Base-by-base conservation (phyloP, 2,797 vertebrate genomes). In the Sphenopsis melanotis region DNA sequence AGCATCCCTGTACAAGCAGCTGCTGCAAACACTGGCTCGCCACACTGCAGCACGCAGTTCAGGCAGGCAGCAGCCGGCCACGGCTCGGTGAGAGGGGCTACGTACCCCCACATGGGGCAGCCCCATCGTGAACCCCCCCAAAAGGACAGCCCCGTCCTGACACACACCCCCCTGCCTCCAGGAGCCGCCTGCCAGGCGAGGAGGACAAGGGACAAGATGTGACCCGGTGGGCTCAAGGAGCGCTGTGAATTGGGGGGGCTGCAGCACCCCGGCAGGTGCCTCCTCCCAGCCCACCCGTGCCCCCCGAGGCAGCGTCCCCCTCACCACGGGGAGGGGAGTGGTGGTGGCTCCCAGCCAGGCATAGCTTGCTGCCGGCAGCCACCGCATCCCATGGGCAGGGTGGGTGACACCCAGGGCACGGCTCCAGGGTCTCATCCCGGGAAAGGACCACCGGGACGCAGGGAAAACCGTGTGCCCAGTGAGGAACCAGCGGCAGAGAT, bases 11-110 rank as follows among this genome's bases (percentile, higher is more conserved):
- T 12, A 11, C 64, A 26, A 59, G n/a, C n/a, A 2, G 8, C 83
- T 90, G 93, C 91, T 87, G 93, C 93, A 94, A 89, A 74, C 74
- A 7, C 83, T 49, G 46, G 84, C 87, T 80, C 56, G 2, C 68
- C 89, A 78, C 65, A 52, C 93, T 46, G 92, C 92, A 93, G 92
- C 92, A 83, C 20, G 83, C 65, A 24, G 65, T n/a, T 68, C 80
- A 64, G 57, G 42, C 87, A 66, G 89, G 80, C 85, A 60, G 86
- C 87, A 52, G 70, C 85, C 13, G 26, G 65, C 46, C 36, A 4
- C 32, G 2, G 66, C 84, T 91, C 65, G 6, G n/a, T 1, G 5
- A 63, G 23, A 83, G 56, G 29, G 71, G 56, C 46, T 32, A 19
- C 15, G 14, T 3, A 34, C 42, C 57, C 57, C 21, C 18, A 34